phyloP scores from a whole-genome alignment of 2,113 vertebrate genomes.

The Passer montanus region DNA sequence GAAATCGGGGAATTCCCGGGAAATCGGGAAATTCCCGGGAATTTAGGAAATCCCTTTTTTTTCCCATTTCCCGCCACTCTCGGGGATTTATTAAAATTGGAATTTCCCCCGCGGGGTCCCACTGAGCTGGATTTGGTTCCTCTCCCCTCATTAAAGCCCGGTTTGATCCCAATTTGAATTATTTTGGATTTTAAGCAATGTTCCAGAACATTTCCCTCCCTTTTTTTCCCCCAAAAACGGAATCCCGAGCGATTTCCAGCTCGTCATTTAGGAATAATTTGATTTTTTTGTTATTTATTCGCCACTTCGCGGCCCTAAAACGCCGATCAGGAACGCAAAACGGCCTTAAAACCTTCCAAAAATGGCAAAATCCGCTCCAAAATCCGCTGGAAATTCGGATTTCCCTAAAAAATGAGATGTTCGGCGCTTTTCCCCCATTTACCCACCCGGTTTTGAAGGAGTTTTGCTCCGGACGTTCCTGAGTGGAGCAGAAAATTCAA shows the following conservation, averaged over 20 bases:
- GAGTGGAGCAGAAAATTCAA: not conserved
- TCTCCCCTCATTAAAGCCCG: no score
- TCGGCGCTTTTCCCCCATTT: not conserved
- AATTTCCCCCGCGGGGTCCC: no score
- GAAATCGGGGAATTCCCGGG: no score
- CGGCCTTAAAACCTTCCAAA: not conserved
- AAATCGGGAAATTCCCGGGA: no score
- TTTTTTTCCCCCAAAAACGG: not conserved
- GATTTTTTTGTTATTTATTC: not conserved
- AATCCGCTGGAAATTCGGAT: not conserved
- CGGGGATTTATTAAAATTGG: no score
- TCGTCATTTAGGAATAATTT: not conserved
- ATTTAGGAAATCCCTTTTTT: no score
- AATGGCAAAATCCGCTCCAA: not conserved
- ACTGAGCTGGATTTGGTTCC: no score
- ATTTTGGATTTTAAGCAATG: no score
- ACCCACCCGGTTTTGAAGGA: not conserved
- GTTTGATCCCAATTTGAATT: no score
- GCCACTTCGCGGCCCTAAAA: not conserved
- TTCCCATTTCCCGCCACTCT: no score
- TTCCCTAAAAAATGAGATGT: not conserved
- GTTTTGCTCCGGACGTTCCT: not conserved
- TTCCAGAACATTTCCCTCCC: no score
- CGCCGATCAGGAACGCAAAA: not conserved
- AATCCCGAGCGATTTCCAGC: fast-evolving